Conservation (phyloP, 1,140 invertebrate genomes). For the Drosophila nigrodunni region DNA sequence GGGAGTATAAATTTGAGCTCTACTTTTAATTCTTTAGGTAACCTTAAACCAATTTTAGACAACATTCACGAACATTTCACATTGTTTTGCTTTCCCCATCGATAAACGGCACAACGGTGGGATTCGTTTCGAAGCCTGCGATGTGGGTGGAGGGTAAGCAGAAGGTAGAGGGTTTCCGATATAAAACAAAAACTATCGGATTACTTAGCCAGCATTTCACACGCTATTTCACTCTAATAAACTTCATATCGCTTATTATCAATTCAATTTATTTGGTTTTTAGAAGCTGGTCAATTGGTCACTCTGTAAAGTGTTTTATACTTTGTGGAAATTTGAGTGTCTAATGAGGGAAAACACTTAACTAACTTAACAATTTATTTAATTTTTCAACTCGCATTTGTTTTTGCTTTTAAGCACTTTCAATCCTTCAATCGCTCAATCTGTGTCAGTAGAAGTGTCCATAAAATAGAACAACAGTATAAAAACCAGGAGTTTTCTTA, state of each 20-base stretch:
- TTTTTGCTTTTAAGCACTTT: not conserved
- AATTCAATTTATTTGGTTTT: slow-evolving; percentile 16
- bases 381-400: not conserved
- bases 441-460: not conserved
- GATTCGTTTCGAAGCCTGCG: not conserved
- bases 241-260: slow-evolving; percentile 6
- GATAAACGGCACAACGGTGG: slow-evolving; percentile 32
- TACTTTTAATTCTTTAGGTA: slow-evolving; percentile 20
- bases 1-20: not conserved
- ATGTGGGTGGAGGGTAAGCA: slow-evolving; percentile 1
- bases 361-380: not conserved
- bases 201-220: slow-evolving; percentile 53
- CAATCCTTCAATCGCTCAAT: not conserved
- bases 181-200: slow-evolving; percentile 37
- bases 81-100: slow-evolving; percentile 32
- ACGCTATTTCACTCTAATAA: slow-evolving; percentile 24
- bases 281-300: slow-evolving; percentile 16
- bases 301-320: not conserved
- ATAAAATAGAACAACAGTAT: not conserved
- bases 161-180: not conserved
- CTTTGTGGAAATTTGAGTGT: not conserved
- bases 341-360: not conserved
- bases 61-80: slow-evolving; percentile 28
- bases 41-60: slow-evolving; percentile 41
- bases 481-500: slow-evolving; percentile 3